A percentile compares a stretch with the other conserved stretches of the same genome.
These are phyloP conservation scores for Drosophila flavopinicola DNA, from an alignment of 2,888 invertebrate genomes.

Conservation along the genomic window DNA sequence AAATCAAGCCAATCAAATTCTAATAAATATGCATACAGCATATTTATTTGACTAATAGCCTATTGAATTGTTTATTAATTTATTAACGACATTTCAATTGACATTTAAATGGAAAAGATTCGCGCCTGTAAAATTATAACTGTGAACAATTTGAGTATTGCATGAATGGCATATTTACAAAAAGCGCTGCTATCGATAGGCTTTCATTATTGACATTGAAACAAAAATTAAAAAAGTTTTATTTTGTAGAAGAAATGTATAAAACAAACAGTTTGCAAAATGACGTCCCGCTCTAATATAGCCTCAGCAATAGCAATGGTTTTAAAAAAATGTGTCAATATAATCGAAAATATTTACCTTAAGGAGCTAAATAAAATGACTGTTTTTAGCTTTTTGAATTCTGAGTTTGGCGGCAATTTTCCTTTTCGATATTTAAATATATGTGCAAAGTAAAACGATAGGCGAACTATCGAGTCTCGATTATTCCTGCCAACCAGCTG, in stretches of 20 bases:
- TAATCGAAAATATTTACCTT: too few relatives aligned
- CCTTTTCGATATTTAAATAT: neutral
- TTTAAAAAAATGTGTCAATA: neutral
- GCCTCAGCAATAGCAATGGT: too few relatives aligned
- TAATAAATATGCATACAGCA: constrained; percentile 44
- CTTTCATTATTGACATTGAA: too few relatives aligned
- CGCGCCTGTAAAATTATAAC: too few relatives aligned
- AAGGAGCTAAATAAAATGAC: too few relatives aligned
- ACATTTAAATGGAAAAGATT: constrained; percentile 18
- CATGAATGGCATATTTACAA: too few relatives aligned
- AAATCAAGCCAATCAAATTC: constrained; percentile 57
- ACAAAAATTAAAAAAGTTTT: too few relatives aligned
- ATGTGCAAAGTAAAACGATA: neutral
- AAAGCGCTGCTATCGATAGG: too few relatives aligned
- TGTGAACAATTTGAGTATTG: too few relatives aligned
- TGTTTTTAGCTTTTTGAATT: neutral
- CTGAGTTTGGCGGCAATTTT: neutral
- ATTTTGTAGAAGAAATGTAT: too few relatives aligned
- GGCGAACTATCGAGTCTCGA: neutral
- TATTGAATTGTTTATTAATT: neutral
- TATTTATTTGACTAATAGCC: neutral
- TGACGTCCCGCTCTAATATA: too few relatives aligned
- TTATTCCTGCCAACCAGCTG: constrained; percentile 28
- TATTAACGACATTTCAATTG: neutral
- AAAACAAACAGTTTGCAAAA: too few relatives aligned